Conservation (phyloP, 2,113 vertebrate species). For the Pycnonotus jocosus region DNA sequence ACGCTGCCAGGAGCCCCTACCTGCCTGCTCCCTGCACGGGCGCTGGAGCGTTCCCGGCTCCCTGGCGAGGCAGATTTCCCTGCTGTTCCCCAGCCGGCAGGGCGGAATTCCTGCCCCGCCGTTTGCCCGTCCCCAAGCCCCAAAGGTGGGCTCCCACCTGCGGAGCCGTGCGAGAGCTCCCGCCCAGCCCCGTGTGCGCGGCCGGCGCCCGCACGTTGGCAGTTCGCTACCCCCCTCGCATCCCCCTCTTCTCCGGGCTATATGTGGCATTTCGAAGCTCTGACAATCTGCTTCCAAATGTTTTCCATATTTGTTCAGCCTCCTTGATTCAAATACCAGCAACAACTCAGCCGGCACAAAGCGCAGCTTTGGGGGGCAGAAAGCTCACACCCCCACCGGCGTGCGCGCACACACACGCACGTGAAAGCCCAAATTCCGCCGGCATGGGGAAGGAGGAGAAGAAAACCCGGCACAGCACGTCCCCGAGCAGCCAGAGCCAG, state of each 20-base stretch:
- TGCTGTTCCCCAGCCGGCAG: not conserved
- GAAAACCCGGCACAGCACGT: not conserved
- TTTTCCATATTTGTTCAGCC: slow-evolving; percentile 98
- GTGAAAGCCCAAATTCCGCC: not conserved
- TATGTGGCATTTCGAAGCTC: slow-evolving; percentile 81
- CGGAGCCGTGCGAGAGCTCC: rapidly evolving
- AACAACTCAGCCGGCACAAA: slow-evolving; percentile 56
- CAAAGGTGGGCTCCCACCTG: not conserved
- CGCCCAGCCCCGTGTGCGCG: not conserved
- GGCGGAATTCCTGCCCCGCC: rapidly evolving
- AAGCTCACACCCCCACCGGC: not conserved
- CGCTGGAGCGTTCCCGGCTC: not conserved
- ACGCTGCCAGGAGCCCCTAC: rapidly evolving
- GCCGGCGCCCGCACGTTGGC: slow-evolving; percentile 64
- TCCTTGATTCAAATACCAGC: slow-evolving; percentile 79
- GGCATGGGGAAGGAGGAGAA: slow-evolving; percentile 68
- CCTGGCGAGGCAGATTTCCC: not conserved
- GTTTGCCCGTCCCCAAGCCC: rapidly evolving
- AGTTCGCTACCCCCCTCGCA: slow-evolving; percentile 80
- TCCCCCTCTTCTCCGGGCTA: slow-evolving; percentile 75
- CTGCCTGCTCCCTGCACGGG: not conserved
- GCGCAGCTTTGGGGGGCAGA: slow-evolving; percentile 36
- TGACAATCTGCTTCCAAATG: slow-evolving; percentile 82
- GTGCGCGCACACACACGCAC: not conserved
- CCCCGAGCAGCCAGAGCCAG: slow-evolving; percentile 39